Conservation (phyloP, 1,140 invertebrate species). For the Aleiodes sp. region DNA sequence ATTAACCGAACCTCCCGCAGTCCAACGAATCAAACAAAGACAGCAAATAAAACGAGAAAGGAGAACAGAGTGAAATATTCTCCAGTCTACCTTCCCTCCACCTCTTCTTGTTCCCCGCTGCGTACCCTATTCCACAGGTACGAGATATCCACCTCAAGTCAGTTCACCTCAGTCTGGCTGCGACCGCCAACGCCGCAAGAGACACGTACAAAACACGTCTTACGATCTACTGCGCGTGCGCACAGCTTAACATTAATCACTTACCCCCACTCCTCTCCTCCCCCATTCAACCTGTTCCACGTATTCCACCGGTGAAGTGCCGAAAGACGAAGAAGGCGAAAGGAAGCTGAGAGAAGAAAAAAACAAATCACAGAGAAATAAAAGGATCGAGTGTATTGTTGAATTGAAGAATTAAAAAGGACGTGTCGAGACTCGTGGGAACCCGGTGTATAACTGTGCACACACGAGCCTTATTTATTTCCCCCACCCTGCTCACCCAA, state of each 20-base stretch:
- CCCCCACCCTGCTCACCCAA: neutral
- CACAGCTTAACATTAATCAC: neutral
- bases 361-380: neutral
- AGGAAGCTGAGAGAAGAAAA: neutral
- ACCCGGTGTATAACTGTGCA: conserved; percentile 15
- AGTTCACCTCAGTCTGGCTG: conserved; percentile 46
- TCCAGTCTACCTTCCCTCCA: neutral
- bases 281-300: neutral
- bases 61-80: neutral
- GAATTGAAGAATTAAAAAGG: neutral
- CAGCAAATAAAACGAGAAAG: neutral
- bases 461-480: neutral
- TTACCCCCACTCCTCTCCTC: neutral
- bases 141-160: neutral
- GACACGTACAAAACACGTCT: neutral
- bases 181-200: conserved; percentile 46
- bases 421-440: conserved; percentile 9
- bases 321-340: neutral
- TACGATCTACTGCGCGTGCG: conserved; percentile 4
- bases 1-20: too few species aligned
- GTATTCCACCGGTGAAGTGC: neutral
- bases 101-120: neutral
- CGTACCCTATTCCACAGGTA: too few species aligned
- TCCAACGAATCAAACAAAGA: neutral
- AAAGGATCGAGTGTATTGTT: neutral